Conservation (phyloP, 1,140 invertebrate genomes). For the Habropoda laboriosa region DNA sequence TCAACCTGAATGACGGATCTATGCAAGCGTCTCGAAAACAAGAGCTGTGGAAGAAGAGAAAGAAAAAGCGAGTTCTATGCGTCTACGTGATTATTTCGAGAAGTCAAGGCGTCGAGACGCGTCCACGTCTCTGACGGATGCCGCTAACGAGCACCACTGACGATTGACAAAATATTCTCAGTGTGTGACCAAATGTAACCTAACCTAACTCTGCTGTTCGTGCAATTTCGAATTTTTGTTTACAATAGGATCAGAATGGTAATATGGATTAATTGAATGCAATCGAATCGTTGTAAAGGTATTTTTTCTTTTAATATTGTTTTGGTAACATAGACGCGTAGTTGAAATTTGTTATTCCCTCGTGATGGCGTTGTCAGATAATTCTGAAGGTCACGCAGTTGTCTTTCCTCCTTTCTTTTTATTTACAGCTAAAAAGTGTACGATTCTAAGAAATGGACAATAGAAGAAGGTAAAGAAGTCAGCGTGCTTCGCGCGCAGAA, state of each 20-base stretch:
- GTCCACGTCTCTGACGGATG: slow-evolving; percentile 66
- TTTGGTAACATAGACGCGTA: too few relatives aligned
- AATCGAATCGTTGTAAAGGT: too few relatives aligned
- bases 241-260: not conserved
- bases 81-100: slow-evolving; percentile 74
- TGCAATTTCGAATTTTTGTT: not conserved
- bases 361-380: too few relatives aligned
- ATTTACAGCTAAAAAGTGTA: not conserved
- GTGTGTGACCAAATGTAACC: slow-evolving; percentile 54
- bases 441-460: slow-evolving; percentile 27
- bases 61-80: slow-evolving; percentile 40
- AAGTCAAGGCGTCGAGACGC: slow-evolving; percentile 59
- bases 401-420: not conserved
- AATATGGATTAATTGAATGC: too few relatives aligned
- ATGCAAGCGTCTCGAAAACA: not conserved
- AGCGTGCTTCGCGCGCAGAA: slow-evolving; percentile 46
- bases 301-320: too few relatives aligned
- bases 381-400: not conserved
- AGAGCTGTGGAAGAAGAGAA: slow-evolving; percentile 22
- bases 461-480: slow-evolving; percentile 37
- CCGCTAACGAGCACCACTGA: slow-evolving; percentile 74
- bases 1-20: not conserved
- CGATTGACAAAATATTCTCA: slow-evolving; percentile 78
- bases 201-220: not conserved
- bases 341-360: not conserved